phyloP scores from a whole-genome alignment of 2,113 vertebrate genomes.

The Platichthys stellatus region DNA sequence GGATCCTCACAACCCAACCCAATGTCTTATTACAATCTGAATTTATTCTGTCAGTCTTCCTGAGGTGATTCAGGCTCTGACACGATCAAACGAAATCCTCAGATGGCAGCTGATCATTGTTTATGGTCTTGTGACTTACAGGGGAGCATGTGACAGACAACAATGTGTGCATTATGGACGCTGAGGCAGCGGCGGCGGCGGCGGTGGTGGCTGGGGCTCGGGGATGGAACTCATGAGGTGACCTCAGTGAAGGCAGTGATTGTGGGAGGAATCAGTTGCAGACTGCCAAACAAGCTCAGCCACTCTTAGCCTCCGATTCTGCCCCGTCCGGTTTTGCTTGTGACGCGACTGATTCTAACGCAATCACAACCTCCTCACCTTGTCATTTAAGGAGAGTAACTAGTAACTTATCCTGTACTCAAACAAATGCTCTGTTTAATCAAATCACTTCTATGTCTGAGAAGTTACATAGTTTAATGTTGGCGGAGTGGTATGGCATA shows the following conservation, averaged over 20 bases:
- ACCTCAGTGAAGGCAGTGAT: slow-evolving; percentile 58
- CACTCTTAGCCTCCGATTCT: slow-evolving; percentile 71
- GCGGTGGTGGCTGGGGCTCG: background rate
- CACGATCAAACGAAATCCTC: background rate
- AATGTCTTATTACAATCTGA: background rate
- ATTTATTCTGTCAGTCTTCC: background rate
- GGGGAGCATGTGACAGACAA: slow-evolving; percentile 13
- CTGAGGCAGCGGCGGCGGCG: background rate
- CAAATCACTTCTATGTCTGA: too few species aligned
- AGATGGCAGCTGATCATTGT: background rate
- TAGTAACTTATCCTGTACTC: too few species aligned
- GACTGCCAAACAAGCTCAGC: slow-evolving; percentile 68
- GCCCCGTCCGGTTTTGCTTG: slow-evolving; percentile 68
- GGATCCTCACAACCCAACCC: background rate
- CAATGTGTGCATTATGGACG: slow-evolving; percentile 25
- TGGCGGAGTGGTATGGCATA: too few species aligned
- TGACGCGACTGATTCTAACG: slow-evolving; percentile 50
- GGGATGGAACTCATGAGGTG: slow-evolving; percentile 19
- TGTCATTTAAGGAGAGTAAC: background rate
- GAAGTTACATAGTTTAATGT: too few species aligned
- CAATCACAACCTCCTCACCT: slow-evolving; percentile 43
- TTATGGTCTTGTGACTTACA: slow-evolving; percentile 6
- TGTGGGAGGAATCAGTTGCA: slow-evolving; percentile 61
- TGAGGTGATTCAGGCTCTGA: background rate
- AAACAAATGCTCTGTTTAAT: too few species aligned